Evolutionary conservation across 2,113 vertebrate genomes (phyloP), one percentile per base, ranked within the genome.

Genomic region (Poeciliopsis prolifica): DNA sequence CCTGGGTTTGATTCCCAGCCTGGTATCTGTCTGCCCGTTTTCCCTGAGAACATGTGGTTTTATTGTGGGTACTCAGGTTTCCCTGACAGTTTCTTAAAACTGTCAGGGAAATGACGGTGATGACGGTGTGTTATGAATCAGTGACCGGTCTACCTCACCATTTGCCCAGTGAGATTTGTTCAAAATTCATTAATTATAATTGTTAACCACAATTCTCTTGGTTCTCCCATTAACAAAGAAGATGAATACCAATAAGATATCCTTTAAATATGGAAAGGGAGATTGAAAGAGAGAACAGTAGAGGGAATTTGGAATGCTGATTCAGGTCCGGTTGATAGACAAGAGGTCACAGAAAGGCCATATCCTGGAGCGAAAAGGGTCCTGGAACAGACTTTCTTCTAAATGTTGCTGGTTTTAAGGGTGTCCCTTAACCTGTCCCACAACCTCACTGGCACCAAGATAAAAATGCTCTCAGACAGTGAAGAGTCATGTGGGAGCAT

Each of bases 251-350:
- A 42, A 10, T 15, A 28, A 42, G 26, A 42, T 22, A 17, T 44
- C 13, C 5, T 26, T 44, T 37, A 40, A 67, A 44, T 3, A 10
- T 3, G 14, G 29, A 76, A 1, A 0, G 22, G 19, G 10, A 24
- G 24, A 3, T 64, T 65, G 13, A 58, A 40, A 79, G 44, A 69
- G 48, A 76, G 69, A 65, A 85, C 75, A 61, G 68, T 54, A 30
- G 69, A 58, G 75, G 87, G 31, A 83, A 86, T 82, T 75, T 61
- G 85, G 48, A 89, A 79, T 17, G 86, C 83, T 90, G 90, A 93
- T 33, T 91, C 86, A 83, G 80, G 70, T 80, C 90, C 80, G 73
- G 81, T 35, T 85, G 84, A 83, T 33, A 78, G 82, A 88, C 42
- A n/a, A 35, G 29, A 69, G 86, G 86, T 85, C 86, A 87, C 2